Percentiles rank a stretch among this genome's conserved stretches.
phyloP scores from a whole-genome alignment of 2,888 invertebrate species.

The Lithophane socia region DNA sequence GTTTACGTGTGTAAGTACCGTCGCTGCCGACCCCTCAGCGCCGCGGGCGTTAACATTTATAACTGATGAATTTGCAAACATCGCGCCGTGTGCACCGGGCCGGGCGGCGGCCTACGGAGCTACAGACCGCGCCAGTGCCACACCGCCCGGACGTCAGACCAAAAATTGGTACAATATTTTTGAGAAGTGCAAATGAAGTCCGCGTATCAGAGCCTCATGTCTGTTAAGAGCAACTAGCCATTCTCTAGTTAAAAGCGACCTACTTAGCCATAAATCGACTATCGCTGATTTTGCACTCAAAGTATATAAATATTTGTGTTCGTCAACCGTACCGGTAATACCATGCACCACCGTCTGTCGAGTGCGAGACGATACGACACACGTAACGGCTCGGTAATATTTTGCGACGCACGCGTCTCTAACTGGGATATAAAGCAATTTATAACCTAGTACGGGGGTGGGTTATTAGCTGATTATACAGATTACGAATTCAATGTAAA shows the following conservation, averaged over 20 bases:
- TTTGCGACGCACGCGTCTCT: background rate
- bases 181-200: background rate
- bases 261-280: background rate
- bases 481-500: slow-evolving; percentile 47
- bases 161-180: background rate
- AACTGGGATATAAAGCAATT: slow-evolving; percentile 30
- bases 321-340: background rate
- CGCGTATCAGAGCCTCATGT: background rate
- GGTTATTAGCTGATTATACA: slow-evolving; percentile 41
- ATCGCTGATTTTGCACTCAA: too few relatives aligned
- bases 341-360: background rate
- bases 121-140: background rate
- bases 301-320: background rate
- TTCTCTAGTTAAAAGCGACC: background rate
- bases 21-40: slow-evolving; percentile 10
- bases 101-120: background rate
- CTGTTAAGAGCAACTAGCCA: background rate
- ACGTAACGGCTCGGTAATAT: background rate
- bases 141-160: background rate
- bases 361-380: background rate
- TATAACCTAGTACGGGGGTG: slow-evolving; percentile 24
- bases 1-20: slow-evolving; percentile 23
- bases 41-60: slow-evolving; percentile 60
- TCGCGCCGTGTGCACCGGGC: slow-evolving; percentile 18
- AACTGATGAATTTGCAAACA: slow-evolving; percentile 74